Percentiles rank a stretch among this genome's conserved stretches.
These are phyloP conservation scores for Labia minor DNA, from an alignment of 2,888 invertebrate genomes.

Conservation along the genomic window DNA sequence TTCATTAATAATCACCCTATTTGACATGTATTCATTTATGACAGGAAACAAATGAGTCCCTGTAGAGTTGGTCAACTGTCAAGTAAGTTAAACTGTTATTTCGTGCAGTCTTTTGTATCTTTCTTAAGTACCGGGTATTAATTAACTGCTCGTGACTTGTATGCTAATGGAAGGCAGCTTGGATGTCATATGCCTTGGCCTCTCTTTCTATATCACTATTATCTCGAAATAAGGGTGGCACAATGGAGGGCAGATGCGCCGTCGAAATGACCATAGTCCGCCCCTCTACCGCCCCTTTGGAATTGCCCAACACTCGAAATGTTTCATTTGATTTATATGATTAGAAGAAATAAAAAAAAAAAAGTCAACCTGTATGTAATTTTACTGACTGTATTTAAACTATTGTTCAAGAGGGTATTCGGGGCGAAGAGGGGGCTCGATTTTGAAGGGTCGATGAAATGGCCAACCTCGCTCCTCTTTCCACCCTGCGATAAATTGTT, in stretches of 20 bases:
- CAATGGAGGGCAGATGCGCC: background rate
- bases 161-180: background rate
- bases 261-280: background rate
- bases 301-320: background rate
- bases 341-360: background rate
- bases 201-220: background rate
- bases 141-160: conserved; percentile 13
- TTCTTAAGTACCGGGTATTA: conserved; percentile 7
- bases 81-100: background rate
- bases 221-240: background rate
- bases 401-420: conserved; percentile 2
- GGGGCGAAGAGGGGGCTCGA: background rate
- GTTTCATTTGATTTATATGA: conserved; percentile 4
- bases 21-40: no score
- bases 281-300: background rate
- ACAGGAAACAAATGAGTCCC: no score
- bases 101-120: background rate
- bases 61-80: background rate
- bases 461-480: background rate
- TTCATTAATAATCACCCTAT: no score
- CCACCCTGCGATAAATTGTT: conserved; percentile 4
- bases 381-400: conserved; percentile 7
- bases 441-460: conserved; percentile 4
- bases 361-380: background rate
- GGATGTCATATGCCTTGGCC: background rate